These are phyloP conservation scores for Marcusenius ussheri DNA, from an alignment of 2,113 vertebrate genomes.

Conservation along the genomic window DNA sequence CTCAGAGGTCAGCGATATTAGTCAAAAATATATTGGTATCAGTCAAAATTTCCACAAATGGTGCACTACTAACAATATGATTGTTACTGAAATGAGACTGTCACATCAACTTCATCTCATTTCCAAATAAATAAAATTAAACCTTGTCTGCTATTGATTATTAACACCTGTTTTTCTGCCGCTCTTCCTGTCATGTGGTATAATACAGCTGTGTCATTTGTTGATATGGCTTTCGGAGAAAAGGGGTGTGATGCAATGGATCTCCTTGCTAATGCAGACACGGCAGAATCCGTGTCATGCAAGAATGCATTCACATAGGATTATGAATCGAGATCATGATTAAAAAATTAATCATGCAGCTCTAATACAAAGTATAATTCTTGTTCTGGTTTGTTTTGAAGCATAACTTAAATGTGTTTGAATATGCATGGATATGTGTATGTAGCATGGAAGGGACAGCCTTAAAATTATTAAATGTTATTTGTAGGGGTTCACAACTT, in stretches of 20 bases:
- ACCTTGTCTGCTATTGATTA: neutral
- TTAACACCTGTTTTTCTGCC: neutral
- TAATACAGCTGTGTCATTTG: neutral
- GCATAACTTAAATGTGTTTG: neutral
- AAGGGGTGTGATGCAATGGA: neutral
- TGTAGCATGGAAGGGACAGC: neutral
- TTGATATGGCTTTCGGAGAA: neutral
- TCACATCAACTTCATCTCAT: neutral
- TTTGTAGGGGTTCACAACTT: conserved; percentile 77
- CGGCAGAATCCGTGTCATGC: neutral
- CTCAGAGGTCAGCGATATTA: neutral
- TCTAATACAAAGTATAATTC: neutral
- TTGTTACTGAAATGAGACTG: neutral
- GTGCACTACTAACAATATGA: neutral
- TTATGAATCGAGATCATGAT: neutral
- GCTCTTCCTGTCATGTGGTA: neutral
- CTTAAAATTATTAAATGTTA: neutral
- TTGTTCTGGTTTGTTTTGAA: neutral
- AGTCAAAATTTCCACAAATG: neutral
- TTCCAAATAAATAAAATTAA: neutral
- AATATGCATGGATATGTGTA: neutral
- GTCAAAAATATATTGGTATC: neutral
- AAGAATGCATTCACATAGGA: neutral
- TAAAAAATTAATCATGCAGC: neutral
- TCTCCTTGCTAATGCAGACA: neutral